phyloP scores from a whole-genome alignment of 2,888 invertebrate species.

The Drosophila gaucha region DNA sequence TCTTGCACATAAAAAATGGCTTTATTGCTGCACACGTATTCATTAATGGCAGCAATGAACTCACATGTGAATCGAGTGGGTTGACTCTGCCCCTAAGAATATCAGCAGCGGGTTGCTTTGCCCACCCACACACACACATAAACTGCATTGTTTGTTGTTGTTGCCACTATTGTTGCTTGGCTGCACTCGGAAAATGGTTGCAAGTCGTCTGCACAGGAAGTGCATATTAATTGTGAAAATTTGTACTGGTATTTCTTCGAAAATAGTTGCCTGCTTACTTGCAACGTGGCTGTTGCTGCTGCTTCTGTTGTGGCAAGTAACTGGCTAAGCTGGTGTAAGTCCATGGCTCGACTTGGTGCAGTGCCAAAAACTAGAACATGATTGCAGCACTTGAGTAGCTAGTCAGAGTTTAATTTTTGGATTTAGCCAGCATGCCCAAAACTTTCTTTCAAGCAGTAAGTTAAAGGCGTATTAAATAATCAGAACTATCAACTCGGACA shows the following conservation, averaged over 20 bases:
- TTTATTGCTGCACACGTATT: conserved; percentile 80
- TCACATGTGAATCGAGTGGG: conserved; percentile 67
- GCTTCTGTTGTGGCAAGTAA: conserved; percentile 8
- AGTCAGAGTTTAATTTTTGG: conserved; percentile 23
- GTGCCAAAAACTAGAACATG: conserved; percentile 18
- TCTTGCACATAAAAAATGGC: conserved; percentile 76
- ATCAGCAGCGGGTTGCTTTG: too few species aligned
- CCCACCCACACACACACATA: conserved; percentile 6
- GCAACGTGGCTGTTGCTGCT: conserved; percentile 5
- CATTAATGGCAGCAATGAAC: conserved; percentile 80
- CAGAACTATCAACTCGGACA: conserved; percentile 8
- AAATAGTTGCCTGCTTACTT: conserved; percentile 54
- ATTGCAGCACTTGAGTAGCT: conserved; percentile 24
- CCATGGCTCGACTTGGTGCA: conserved; percentile 31
- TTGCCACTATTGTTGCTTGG: conserved; percentile 44
- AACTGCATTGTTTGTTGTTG: conserved; percentile 41
- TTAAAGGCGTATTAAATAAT: conserved; percentile 18
- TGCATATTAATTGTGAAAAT: conserved; percentile 80
- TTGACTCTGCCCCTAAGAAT: not conserved
- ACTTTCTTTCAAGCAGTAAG: conserved; percentile 1
- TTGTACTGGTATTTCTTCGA: conserved; percentile 76
- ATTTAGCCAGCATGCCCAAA: conserved; percentile 16
- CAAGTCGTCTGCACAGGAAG: conserved; percentile 80
- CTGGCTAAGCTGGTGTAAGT: conserved; percentile 24
- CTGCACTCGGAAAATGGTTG: conserved; percentile 66